Evolutionary conservation across 2,797 vertebrate species (phyloP), one percentile per base, ranked within the genome.

Genomic region (Crax fasciolata): DNA sequence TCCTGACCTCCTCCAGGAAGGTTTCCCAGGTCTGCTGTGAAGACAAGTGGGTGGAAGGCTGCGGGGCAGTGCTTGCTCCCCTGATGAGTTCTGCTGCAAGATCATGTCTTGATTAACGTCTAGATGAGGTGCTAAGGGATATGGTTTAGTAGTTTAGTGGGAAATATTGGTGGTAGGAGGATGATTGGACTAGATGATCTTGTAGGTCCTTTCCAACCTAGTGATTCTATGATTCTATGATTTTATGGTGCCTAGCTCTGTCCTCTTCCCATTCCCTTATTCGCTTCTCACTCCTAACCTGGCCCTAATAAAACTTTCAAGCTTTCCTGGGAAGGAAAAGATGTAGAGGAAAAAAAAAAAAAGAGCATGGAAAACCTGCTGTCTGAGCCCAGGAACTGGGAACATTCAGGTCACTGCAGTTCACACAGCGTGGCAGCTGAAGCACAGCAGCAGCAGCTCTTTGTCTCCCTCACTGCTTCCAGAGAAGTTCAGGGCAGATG

Each of bases 361-460:
- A 15, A 10, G 35, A 35, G 35, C 7, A 2, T 48, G 66, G 9
- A 70, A 77, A 91, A 74, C 9, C 18, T 46, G 30, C 59, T 77
- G 44, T 9, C 39, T 92, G 41, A 32, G 38, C 21, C 44, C 39
- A 19, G 44, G 30, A 65, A 35, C 15, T 17, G 25, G 41, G 49
- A 71, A 7, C 24, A 3, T 85, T 73, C 32, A 44, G 43, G 55
- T 85, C 72, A 30, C 59, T 51, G 55, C 51, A 44, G 20, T 59
- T 84, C 35, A 70, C 28, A 28, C 17, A 24, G 14, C 1, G 8
- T 4, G 1, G 57, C 55, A 76, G 51, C 39, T 62, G 48, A 84
- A 89, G 79, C 0, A 0, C 61, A 38, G 30, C 46, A 62, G 17
- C 18, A n/a, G 6, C n/a, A 38, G 5, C 54, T 17, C 18, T 20